These are phyloP conservation scores for Lasioglossum morio DNA, from an alignment of 2,888 invertebrate species.

Conservation along the genomic window DNA sequence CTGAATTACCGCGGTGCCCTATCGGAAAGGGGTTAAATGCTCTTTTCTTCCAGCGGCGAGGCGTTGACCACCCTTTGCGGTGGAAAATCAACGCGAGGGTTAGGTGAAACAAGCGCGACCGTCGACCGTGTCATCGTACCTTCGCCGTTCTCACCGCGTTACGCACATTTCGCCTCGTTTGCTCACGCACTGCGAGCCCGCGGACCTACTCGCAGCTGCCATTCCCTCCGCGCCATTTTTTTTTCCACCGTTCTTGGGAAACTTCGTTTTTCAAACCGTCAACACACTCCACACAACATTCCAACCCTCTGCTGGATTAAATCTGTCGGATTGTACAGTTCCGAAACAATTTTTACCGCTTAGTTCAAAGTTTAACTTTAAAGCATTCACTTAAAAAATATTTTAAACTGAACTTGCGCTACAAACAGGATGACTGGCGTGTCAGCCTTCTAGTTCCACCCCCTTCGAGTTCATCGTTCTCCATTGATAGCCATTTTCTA, in stretches of 20 bases:
- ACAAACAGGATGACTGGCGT: not conserved
- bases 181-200: not conserved
- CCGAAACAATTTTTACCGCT: not conserved
- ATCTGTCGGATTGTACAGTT: not conserved
- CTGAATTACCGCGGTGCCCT: slow-evolving; percentile 70
- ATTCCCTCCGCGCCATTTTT: not conserved
- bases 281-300: not conserved
- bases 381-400: not conserved
- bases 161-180: not conserved
- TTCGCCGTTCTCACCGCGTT: slow-evolving; percentile 25
- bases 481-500: too few relatives aligned
- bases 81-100: slow-evolving; percentile 61
- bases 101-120: slow-evolving; percentile 62
- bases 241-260: not conserved
- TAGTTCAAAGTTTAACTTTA: not conserved
- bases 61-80: slow-evolving; percentile 67
- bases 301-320: not conserved
- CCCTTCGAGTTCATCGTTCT: not conserved
- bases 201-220: not conserved
- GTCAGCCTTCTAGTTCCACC: too few relatives aligned
- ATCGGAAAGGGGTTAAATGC: slow-evolving; percentile 81
- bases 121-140: slow-evolving; percentile 25
- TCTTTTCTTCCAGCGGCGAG: slow-evolving; percentile 77
- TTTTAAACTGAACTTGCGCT: not conserved
- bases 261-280: not conserved